Evolutionary conservation across 2,113 vertebrate genomes (phyloP).

Genomic region (Clinocottus analis): DNA sequence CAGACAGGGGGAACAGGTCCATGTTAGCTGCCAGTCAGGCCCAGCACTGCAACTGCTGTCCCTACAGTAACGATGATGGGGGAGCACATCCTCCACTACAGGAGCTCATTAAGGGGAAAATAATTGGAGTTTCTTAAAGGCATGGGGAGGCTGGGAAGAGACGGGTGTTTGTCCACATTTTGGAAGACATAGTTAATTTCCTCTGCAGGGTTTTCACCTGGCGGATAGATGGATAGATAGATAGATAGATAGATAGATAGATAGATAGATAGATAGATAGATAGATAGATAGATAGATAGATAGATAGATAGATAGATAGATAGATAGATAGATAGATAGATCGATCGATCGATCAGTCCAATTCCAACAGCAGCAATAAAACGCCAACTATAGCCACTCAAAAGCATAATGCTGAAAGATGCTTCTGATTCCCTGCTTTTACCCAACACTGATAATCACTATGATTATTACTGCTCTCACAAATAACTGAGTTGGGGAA

Average conservation of each 20-base stretch:
- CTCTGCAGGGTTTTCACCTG: constrained; percentile 4
- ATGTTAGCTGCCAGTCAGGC: constrained; percentile 79
- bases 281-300: background rate
- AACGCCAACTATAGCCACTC: constrained; percentile 39
- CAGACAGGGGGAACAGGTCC: constrained; percentile 76
- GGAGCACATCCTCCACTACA: constrained; percentile 59
- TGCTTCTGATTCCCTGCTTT: constrained; percentile 61
- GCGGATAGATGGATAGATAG: background rate
- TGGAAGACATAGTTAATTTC: constrained; percentile 31
- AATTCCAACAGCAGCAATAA: constrained; percentile 26
- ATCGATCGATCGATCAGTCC: constrained; percentile 9
- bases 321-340: background rate
- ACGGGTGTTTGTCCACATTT: constrained; percentile 69
- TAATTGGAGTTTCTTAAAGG: constrained; percentile 77
- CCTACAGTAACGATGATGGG: constrained; percentile 78
- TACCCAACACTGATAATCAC: constrained; percentile 70
- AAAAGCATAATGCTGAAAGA: constrained; percentile 53
- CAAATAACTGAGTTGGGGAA: constrained; percentile 66
- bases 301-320: background rate
- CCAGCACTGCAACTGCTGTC: constrained; percentile 66
- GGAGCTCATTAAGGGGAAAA: constrained; percentile 80
- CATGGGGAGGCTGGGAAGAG: constrained; percentile 33
- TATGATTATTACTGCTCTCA: constrained; percentile 71
- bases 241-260: background rate
- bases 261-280: background rate